These are phyloP conservation scores for Microcaecilia unicolor DNA, from an alignment of 2,797 vertebrate species.

Conservation along the genomic window DNA sequence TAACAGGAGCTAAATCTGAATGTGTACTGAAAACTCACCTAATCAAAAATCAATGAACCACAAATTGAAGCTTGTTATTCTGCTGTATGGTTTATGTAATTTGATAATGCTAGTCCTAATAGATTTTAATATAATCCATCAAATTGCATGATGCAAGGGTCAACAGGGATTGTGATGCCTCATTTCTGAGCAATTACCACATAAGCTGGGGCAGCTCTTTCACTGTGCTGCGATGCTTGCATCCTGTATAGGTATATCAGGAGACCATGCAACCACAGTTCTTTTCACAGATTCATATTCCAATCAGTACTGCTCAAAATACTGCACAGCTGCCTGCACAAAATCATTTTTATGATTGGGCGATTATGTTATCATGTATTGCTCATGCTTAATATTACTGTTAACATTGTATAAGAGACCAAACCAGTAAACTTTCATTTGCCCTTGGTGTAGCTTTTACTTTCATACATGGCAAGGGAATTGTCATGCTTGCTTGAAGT, in stretches of 20 bases:
- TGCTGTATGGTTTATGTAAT: slow-evolving; percentile 76
- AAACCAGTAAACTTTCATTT: slow-evolving; percentile 20
- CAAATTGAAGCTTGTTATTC: slow-evolving; percentile 34
- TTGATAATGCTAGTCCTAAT: slow-evolving; percentile 94
- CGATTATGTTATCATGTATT: slow-evolving; percentile 34
- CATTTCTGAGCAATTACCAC: slow-evolving; percentile 90
- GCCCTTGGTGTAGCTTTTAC: slow-evolving; percentile 12
- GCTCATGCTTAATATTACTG: slow-evolving; percentile 25
- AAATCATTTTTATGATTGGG: slow-evolving; percentile 39
- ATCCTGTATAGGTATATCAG: slow-evolving; percentile 93
- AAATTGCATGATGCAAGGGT: slow-evolving; percentile 80
- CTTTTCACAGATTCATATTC: no score
- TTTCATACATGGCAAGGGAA: slow-evolving; percentile 10
- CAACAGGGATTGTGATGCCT: slow-evolving; percentile 69
- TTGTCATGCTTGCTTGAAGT: slow-evolving; percentile 14
- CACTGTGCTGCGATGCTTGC: slow-evolving; percentile 61
- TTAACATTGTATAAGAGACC: slow-evolving; percentile 17
- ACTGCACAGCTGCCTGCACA: slow-evolving; percentile 16
- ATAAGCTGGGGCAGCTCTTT: slow-evolving; percentile 78
- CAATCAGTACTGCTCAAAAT: no score
- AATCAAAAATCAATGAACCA: no score
- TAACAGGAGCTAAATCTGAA: no score
- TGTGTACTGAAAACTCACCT: no score
- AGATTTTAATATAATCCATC: slow-evolving; percentile 85
- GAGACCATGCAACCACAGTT: slow-evolving; percentile 75